Conservation (phyloP, 2,888 invertebrate species). For the Leptura quadrifasciata region DNA sequence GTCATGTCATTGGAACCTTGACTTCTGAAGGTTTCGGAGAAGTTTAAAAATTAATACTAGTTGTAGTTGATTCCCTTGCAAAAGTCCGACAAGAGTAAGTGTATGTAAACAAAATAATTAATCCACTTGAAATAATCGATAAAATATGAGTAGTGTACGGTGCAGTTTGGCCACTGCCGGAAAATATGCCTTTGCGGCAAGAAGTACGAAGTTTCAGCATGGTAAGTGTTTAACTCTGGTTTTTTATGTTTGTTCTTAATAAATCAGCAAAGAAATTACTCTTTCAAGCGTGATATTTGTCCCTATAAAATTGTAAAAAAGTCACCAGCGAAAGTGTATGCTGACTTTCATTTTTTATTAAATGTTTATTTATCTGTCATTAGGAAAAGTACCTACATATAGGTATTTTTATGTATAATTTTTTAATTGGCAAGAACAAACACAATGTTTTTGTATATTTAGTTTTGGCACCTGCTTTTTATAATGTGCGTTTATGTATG, state of each 20-base stretch:
- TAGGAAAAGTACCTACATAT: too few species aligned
- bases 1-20: conserved; percentile 69
- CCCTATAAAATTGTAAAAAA: conserved; percentile 20
- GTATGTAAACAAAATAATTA: conserved; percentile 35
- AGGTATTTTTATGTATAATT: too few species aligned
- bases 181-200: conserved; percentile 70
- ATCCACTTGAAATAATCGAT: conserved; percentile 2
- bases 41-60: conserved; percentile 37
- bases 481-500: background rate
- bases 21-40: conserved; percentile 65
- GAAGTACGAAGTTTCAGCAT: conserved; percentile 70
- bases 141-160: conserved; percentile 71
- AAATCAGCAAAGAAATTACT: conserved; percentile 10
- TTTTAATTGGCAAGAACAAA: background rate
- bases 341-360: conserved; percentile 29
- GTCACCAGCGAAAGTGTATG: conserved; percentile 19
- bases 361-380: conserved; percentile 1
- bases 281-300: conserved; percentile 32
- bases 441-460: background rate
- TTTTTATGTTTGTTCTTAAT: conserved; percentile 3
- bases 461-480: conserved; percentile 4
- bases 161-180: conserved; percentile 72
- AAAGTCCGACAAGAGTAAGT: conserved; percentile 8
- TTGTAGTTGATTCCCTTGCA: conserved; percentile 13
- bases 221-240: conserved; percentile 63